Evolutionary conservation across 92 coral and sea anemone genomes (phyloP).

Genomic region (Pocillopora meandrina): DNA sequence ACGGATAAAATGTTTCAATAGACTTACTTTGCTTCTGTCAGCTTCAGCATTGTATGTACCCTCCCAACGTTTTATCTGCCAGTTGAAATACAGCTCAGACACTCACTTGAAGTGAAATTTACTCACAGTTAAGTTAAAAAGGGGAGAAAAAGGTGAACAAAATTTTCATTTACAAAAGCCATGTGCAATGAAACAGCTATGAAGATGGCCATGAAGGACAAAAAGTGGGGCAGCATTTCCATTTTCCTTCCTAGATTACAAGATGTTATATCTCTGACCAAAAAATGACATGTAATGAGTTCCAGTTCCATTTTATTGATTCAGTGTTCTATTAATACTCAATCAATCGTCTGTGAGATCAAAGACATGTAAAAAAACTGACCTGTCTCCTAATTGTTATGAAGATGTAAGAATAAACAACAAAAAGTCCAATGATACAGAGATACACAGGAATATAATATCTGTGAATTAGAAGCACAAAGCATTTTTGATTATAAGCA

Average conservation of each 20-base stretch:
- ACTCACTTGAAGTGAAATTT: too few relatives aligned
- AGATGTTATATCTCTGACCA: too few relatives aligned
- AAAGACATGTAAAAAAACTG: neutral
- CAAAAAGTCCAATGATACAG: conserved; percentile 74
- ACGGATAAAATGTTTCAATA: neutral
- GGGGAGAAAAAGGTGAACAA: too few relatives aligned
- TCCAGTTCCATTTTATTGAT: too few relatives aligned
- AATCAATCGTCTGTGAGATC: neutral
- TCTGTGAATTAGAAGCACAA: conserved; percentile 35
- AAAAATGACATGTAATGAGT: too few relatives aligned
- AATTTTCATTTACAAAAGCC: too few relatives aligned
- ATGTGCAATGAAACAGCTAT: too few relatives aligned
- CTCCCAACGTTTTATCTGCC: conserved; percentile 83
- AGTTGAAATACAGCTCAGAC: neutral
- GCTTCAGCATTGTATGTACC: conserved; percentile 94
- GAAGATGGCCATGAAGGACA: too few relatives aligned
- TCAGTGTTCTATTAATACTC: neutral
- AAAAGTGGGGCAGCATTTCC: too few relatives aligned
- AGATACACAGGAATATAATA: conserved; percentile 91
- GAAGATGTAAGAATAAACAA: conserved; percentile 82
- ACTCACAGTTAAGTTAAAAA: too few relatives aligned
- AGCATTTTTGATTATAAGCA: neutral
- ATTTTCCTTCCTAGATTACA: too few relatives aligned
- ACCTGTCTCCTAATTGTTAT: conserved; percentile 90
- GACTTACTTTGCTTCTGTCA: conserved; percentile 82